These are phyloP conservation scores for Cephalotes varians DNA, from an alignment of 2,888 invertebrate species.

Conservation along the genomic window DNA sequence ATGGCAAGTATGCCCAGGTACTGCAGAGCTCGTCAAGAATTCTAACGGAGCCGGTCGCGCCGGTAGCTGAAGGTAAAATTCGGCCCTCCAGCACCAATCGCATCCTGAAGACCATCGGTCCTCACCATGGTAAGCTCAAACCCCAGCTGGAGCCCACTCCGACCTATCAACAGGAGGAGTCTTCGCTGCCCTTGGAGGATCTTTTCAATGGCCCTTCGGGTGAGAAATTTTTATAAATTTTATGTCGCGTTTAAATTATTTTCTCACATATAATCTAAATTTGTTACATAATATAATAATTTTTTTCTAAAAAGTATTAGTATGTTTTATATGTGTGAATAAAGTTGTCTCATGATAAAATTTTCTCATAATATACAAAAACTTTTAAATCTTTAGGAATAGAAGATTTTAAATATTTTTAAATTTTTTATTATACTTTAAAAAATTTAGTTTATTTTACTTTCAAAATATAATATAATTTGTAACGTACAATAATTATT, in stretches of 20 bases:
- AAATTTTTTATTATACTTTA: background rate
- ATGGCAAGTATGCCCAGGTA: slow-evolving; percentile 95
- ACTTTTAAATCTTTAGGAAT: background rate
- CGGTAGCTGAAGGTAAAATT: slow-evolving; percentile 87
- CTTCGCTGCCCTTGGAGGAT: slow-evolving; percentile 87
- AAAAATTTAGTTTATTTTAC: background rate
- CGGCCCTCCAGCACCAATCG: slow-evolving; percentile 89
- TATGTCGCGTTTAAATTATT: background rate
- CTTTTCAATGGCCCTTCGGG: slow-evolving; percentile 87
- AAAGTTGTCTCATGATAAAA: background rate
- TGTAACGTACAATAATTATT: background rate
- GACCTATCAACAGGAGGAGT: slow-evolving; percentile 87
- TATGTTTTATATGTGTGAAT: background rate
- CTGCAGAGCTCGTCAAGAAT: slow-evolving; percentile 93
- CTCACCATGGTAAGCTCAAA: slow-evolving; percentile 86
- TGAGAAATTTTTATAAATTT: slow-evolving; percentile 1
- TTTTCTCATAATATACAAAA: background rate
- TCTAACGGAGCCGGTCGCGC: slow-evolving; percentile 78
- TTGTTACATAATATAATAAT: background rate
- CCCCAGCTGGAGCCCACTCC: slow-evolving; percentile 90
- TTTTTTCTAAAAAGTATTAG: background rate
- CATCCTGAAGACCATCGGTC: slow-evolving; percentile 92
- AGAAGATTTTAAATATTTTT: background rate
- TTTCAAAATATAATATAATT: background rate
- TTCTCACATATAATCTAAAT: background rate